Base-by-base conservation (phyloP, 2,113 vertebrate genomes). In the Percina caprodes region DNA sequence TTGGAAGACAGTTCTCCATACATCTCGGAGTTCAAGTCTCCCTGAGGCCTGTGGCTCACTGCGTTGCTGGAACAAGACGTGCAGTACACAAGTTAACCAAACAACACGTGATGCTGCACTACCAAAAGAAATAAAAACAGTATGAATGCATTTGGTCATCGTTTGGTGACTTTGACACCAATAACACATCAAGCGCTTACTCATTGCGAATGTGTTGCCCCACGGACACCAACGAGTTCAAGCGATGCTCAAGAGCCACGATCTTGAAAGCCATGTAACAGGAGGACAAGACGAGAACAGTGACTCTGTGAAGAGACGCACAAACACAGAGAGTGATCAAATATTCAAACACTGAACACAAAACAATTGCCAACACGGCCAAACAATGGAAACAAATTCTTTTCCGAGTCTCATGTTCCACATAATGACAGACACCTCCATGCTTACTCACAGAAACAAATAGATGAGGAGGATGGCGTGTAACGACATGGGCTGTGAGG, bases 191-290 rank as follows among this genome's bases (percentile, higher is more conserved):
- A 7, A 0, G 5, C 21, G 63, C 96, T 96, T 96, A 99, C 97
- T 93, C 94, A 15, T 93, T 94, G 12, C 86, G 85, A 65, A 89
- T 88, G 39, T 94, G 92, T 35, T 97, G 95, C 82, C 93, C 85
- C 16, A 89, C 62, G 9, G 96, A 94, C 51, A 95, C 87, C 39
- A 98, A 84, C 5, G 94, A 96, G 69, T 94, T 95, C 84, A 99
- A 87, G 0, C 91, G 95, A 33, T 98, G 96, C 90, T 99, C 97
- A 23, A 99, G 94, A 80, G 93, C 89, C 60, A 91, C 94, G 65
- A 99, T 98, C 95, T 97, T 97, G 1, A 97, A 96, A 59, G 96
- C 96, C 97, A 99, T 98, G 93, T 98, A 99, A 92, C 97, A 96
- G 80, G 97, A 97, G 3, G 97, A 98, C 89, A 97, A 77, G 83